Base-by-base conservation (phyloP, 2,113 vertebrate species). In the Serranochromis macrocephalus region DNA sequence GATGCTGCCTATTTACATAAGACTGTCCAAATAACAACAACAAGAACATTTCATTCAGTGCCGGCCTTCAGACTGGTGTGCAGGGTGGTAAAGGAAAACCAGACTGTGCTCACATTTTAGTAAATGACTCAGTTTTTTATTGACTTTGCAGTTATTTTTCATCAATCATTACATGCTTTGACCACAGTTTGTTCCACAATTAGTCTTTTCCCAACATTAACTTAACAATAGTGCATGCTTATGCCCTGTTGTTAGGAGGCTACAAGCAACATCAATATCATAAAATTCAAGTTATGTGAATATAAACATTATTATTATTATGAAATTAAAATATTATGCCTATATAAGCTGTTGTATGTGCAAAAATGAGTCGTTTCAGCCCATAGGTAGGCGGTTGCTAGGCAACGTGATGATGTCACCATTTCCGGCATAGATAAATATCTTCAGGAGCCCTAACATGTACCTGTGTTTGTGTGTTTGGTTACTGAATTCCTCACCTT, bases 261-360 rank as follows among this genome's bases (percentile, higher is more conserved):
- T 75, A 45, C 40, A 17, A 26, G 5, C 21, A 45, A 3, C 2
- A 21, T 71, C 1, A 42, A 42, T 42, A 42, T 6, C n/a, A 42
- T 71, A 42, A 24, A 14, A 71, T 9, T 71, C n/a, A 71, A 3
- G 3, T 42, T 71, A 9, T 24, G 5, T 24, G 38, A 24, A 14
- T 40, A 14, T 6, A 71, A 14, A 1, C 33, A 36, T 36, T 24
- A 24, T 71, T 6, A 24, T 40, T 42, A 24, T 71, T 0, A 71
- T 42, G 11, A 9, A 40, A 68, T 68, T 68, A 40, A 0, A 21
- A 68, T 68, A 40, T 8, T 2, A 14, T 14, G 0, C 7, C 1
- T 38, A 6, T 42, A 14, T 71, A 71, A 71, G 38, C 7, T 42
- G 66, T 9, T 1, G 0, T 4, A 24, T 21, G 36, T 40, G 63